Evolutionary conservation across 2,113 vertebrate species (phyloP).

Genomic region (Pterocles orientalis): DNA sequence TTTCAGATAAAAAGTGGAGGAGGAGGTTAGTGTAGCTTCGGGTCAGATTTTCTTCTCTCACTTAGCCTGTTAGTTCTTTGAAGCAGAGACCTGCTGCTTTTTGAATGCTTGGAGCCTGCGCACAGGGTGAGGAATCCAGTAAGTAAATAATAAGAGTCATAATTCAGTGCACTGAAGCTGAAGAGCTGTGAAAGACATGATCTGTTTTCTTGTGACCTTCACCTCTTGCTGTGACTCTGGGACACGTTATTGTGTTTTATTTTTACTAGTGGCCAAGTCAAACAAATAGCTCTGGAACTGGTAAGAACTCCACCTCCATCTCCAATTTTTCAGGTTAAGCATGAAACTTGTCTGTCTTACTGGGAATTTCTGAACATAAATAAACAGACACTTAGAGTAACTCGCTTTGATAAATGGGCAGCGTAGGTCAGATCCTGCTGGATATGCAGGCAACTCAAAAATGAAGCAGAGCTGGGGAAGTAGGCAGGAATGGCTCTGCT

Average conservation of each 20-base stretch:
- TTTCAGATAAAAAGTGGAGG: not conserved
- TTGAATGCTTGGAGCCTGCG: not conserved
- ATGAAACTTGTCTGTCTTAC: slow-evolving; percentile 62
- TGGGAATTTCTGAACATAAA: slow-evolving; percentile 58
- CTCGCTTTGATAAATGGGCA: slow-evolving; percentile 66
- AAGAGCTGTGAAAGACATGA: slow-evolving; percentile 53
- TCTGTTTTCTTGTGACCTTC: slow-evolving; percentile 59
- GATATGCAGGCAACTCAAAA: slow-evolving; percentile 59
- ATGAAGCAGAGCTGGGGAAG: slow-evolving; percentile 69
- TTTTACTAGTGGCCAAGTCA: slow-evolving; percentile 51
- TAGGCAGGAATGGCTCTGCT: slow-evolving; percentile 73
- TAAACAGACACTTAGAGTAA: slow-evolving; percentile 65
- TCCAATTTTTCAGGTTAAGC: slow-evolving; percentile 29
- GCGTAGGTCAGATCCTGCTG: slow-evolving; percentile 31
- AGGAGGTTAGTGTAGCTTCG: not conserved
- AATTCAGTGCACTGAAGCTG: slow-evolving; percentile 12
- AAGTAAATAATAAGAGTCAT: slow-evolving; percentile 35
- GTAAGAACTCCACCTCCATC: slow-evolving; percentile 30
- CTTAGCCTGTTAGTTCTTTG: not conserved
- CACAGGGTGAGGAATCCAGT: not conserved
- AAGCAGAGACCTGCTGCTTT: slow-evolving; percentile 41
- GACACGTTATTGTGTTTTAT: slow-evolving; percentile 49
- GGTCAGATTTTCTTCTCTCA: not conserved
- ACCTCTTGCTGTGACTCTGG: not conserved
- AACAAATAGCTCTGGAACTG: slow-evolving; percentile 44